phyloP scores from a whole-genome alignment of 2,888 invertebrate species.

The Standfussiana lucernea region DNA sequence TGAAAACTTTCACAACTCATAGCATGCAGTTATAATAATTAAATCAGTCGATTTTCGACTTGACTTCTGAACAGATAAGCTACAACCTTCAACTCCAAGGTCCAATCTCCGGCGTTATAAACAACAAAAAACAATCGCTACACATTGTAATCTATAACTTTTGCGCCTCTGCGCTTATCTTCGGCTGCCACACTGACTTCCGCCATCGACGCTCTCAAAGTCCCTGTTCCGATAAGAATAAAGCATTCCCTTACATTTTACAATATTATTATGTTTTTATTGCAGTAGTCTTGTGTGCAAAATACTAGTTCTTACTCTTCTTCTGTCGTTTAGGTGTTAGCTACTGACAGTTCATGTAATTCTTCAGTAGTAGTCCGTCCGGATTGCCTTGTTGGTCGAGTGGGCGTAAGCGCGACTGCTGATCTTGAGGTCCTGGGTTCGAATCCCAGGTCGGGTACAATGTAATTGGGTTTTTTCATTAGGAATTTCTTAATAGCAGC shows the following conservation, averaged over 20 bases:
- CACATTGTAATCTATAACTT: conserved; percentile 43
- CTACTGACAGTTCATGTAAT: background rate
- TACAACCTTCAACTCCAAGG: conserved; percentile 23
- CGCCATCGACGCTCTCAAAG: conserved; percentile 47
- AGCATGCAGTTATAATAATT: background rate
- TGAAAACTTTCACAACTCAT: too few species aligned
- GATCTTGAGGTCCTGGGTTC: too few species aligned
- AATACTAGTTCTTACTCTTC: background rate
- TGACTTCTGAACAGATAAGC: conserved; percentile 18
- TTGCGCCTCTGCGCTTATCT: conserved; percentile 55
- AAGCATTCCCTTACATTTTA: conserved; percentile 4
- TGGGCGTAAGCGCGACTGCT: too few species aligned
- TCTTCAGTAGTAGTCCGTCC: background rate
- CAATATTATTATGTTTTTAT: conserved; percentile 12
- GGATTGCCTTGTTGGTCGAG: too few species aligned
- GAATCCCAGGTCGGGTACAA: too few species aligned
- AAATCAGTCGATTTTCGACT: background rate
- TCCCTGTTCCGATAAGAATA: conserved; percentile 49
- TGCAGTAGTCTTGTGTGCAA: background rate
- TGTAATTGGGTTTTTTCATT: too few species aligned
- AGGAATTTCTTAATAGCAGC: too few species aligned
- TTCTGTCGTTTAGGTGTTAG: background rate
- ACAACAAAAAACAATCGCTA: conserved; percentile 23
- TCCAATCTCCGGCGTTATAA: conserved; percentile 3
- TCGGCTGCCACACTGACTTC: conserved; percentile 57